phyloP scores from a whole-genome alignment of 1,140 invertebrate species.

The Drosophila hydei region DNA sequence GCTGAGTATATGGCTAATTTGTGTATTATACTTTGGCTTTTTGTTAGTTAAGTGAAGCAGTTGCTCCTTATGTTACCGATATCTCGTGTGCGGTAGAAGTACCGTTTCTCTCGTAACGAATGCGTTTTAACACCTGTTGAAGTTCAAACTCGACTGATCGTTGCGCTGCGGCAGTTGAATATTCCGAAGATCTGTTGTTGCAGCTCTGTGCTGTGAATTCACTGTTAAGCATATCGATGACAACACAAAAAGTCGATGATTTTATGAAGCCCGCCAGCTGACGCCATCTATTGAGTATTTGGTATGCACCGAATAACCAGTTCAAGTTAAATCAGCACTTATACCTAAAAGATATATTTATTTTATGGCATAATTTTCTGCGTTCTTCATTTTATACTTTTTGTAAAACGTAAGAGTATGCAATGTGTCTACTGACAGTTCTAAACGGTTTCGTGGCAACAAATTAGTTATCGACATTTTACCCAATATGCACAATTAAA shows the following conservation, averaged over 20 bases:
- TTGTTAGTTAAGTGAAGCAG: slow-evolving; percentile 22
- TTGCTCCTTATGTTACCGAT: slow-evolving; percentile 60
- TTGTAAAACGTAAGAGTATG: not conserved
- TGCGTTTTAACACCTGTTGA: slow-evolving; percentile 70
- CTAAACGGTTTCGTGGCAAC: too few species aligned
- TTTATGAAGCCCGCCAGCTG: too few species aligned
- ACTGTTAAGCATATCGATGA: slow-evolving; percentile 9
- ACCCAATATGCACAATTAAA: not conserved
- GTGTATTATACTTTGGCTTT: slow-evolving; percentile 5
- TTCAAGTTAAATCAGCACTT: not conserved
- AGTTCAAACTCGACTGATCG: slow-evolving; percentile 69
- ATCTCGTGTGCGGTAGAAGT: slow-evolving; percentile 46
- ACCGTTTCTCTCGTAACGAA: slow-evolving; percentile 46
- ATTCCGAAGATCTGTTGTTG: slow-evolving; percentile 2
- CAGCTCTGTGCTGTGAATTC: slow-evolving; percentile 2
- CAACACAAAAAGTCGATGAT: not conserved
- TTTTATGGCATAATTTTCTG: not conserved
- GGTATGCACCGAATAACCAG: not conserved
- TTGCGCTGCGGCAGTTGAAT: slow-evolving; percentile 20
- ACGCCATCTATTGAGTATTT: slow-evolving; percentile 2
- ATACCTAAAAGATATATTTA: not conserved
- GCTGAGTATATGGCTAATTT: slow-evolving; percentile 2
- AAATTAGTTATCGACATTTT: not conserved
- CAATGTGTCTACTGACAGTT: not conserved
- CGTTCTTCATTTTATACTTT: not conserved